Conservation (phyloP, 2,888 invertebrate genomes). For the Drosophila leonis region DNA sequence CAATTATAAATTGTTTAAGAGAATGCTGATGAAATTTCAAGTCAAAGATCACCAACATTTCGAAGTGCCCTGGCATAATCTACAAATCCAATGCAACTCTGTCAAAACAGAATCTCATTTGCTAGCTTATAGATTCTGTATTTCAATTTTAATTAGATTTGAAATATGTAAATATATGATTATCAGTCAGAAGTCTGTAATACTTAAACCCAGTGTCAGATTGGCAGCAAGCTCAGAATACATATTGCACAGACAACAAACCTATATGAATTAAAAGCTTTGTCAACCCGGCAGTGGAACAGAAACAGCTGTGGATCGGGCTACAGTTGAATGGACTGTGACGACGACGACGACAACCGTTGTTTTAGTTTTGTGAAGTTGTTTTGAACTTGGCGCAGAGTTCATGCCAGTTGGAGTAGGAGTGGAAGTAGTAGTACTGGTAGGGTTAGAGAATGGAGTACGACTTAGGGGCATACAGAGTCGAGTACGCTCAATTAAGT, state of each 20-base stretch:
- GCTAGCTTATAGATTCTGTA: not conserved
- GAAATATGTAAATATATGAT: not conserved
- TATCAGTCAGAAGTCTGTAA: not conserved
- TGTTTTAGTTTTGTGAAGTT: constrained; percentile 28
- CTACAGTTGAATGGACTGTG: constrained; percentile 68
- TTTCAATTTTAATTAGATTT: not conserved
- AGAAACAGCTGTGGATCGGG: constrained; percentile 56
- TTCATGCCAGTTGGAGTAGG: constrained; percentile 54
- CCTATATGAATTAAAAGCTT: not conserved
- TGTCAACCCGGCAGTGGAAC: constrained; percentile 19
- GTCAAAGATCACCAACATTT: not conserved
- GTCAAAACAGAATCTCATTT: not conserved
- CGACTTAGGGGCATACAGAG: constrained; percentile 2
- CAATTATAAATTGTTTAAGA: not conserved
- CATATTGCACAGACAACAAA: not conserved
- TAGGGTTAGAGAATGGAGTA: not conserved
- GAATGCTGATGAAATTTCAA: not conserved
- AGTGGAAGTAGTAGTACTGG: constrained; percentile 24
- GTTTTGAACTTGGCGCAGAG: constrained; percentile 65
- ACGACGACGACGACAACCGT: constrained; percentile 27
- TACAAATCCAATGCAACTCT: not conserved
- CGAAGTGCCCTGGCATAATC: not conserved
- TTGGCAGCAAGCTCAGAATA: not conserved
- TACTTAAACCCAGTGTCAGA: not conserved
- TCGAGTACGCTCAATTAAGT: constrained; percentile 62